These are phyloP conservation scores for Drosophila insularis DNA, from an alignment of 1,140 invertebrate species.

Conservation along the genomic window DNA sequence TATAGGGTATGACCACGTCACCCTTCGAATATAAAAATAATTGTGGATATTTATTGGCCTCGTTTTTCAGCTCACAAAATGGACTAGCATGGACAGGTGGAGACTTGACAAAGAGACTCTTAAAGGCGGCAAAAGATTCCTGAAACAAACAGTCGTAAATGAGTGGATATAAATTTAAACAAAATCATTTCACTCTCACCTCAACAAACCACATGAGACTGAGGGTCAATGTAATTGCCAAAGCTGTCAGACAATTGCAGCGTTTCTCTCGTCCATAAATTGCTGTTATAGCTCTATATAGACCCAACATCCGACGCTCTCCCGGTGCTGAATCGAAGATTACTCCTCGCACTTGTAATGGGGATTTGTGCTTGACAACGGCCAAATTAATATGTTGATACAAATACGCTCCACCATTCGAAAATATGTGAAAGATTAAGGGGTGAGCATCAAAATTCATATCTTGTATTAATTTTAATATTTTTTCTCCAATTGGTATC, in stretches of 20 bases:
- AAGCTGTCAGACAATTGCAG: slow-evolving; percentile 84
- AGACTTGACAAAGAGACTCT: slow-evolving; percentile 70
- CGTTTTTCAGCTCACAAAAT: slow-evolving; percentile 82
- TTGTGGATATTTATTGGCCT: slow-evolving; percentile 85
- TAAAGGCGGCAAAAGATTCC: slow-evolving; percentile 78
- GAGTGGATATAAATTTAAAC: too few relatives aligned
- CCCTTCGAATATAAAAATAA: slow-evolving; percentile 89
- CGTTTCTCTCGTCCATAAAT: slow-evolving; percentile 84
- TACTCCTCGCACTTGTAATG: slow-evolving; percentile 86
- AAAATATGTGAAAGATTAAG: slow-evolving; percentile 91
- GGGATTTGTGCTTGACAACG: slow-evolving; percentile 83
- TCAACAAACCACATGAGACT: slow-evolving; percentile 86
- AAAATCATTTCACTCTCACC: slow-evolving; percentile 48
- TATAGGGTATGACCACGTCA: slow-evolving; percentile 85
- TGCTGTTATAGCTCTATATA: slow-evolving; percentile 85
- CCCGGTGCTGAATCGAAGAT: slow-evolving; percentile 91
- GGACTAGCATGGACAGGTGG: slow-evolving; percentile 82
- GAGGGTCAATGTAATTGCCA: slow-evolving; percentile 84
- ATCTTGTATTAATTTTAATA: slow-evolving; percentile 87
- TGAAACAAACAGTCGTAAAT: background rate
- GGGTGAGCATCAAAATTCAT: slow-evolving; percentile 88
- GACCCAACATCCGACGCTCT: slow-evolving; percentile 84
- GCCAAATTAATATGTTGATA: slow-evolving; percentile 87
- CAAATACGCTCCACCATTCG: slow-evolving; percentile 89
- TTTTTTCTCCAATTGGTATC: slow-evolving; percentile 85